Conservation (phyloP, 1,140 invertebrate species). For the Homarus americanus region DNA sequence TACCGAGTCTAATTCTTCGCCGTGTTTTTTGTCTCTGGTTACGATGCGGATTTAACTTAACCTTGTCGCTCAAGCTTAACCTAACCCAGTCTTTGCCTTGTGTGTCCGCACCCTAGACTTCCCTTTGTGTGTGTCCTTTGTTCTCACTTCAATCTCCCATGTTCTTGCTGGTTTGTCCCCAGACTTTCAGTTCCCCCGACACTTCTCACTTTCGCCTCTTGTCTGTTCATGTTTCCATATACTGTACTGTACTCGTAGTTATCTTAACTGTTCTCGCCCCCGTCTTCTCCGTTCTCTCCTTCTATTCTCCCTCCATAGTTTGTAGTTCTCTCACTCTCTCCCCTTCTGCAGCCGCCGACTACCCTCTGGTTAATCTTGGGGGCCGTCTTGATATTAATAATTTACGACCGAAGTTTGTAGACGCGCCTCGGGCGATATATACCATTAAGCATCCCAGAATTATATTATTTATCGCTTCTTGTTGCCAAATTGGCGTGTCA, state of each 20-base stretch:
- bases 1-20: too few relatives aligned
- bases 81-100: too few relatives aligned
- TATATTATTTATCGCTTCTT: slow-evolving; percentile 1
- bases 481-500: not conserved
- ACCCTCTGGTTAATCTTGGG: not conserved
- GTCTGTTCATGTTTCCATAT: too few relatives aligned
- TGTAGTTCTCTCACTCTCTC: not conserved
- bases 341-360: not conserved
- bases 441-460: not conserved
- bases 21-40: too few relatives aligned
- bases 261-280: not conserved
- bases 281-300: not conserved
- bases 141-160: not conserved
- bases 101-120: too few relatives aligned
- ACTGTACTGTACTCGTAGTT: too few relatives aligned
- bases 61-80: too few relatives aligned
- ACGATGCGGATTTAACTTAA: too few relatives aligned
- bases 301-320: too few relatives aligned
- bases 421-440: not conserved
- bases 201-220: not conserved
- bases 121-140: too few relatives aligned
- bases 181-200: too few relatives aligned
- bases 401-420: not conserved
- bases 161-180: not conserved
- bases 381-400: not conserved